Base-by-base conservation (phyloP, 2,888 invertebrate genomes). In the Pseudococcus jackbeardsleyi region DNA sequence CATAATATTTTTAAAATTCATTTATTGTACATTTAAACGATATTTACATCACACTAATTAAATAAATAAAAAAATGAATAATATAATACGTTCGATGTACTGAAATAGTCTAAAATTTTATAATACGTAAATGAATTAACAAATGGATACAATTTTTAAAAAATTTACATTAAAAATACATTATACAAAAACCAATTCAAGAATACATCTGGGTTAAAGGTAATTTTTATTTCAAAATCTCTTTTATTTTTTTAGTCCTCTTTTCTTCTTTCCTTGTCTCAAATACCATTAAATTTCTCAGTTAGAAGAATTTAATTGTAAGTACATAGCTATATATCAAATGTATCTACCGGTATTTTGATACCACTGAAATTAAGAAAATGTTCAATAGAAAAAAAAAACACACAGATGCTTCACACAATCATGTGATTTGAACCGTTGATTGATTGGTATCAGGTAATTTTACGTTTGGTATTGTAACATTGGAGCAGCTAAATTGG, bases 381-480 rank as follows among this genome's bases (percentile, higher is more conserved):
- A 33, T 72, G 1, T 72, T 33, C 72, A 26, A 68, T 12, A 26
- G 8, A 1, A 26, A 68, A 42, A 39, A 39, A 42, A 42, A 42
- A 26, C 15, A 26, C 1, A 17, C 11, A 9, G 22, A 8, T 68
- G 22, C 11, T 33, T 72, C 4, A 33, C 3, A 72, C 6, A 72
- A 33, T 33, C 26, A 3, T 72, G 4, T 33, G 72, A 64, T 33
- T 72, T 17, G 33, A 72, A 72, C 33, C 15, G 33, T 72, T 72
- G 33, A 72, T 33, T 33, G 33, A 72, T 33, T 72, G 72, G 26
- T 72, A 33, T 5, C 15, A 39, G 17, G 64, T 88, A 19, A 12
- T 82, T 88, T 96, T 97, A 97, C 96, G 97, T 97, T 93, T 99
- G 98, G 93, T 99, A 99, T 92, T 98, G 98, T 90, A 99, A 93